Base-by-base conservation (phyloP, 2,797 vertebrate species). In the Lepilemur septentrionalis region DNA sequence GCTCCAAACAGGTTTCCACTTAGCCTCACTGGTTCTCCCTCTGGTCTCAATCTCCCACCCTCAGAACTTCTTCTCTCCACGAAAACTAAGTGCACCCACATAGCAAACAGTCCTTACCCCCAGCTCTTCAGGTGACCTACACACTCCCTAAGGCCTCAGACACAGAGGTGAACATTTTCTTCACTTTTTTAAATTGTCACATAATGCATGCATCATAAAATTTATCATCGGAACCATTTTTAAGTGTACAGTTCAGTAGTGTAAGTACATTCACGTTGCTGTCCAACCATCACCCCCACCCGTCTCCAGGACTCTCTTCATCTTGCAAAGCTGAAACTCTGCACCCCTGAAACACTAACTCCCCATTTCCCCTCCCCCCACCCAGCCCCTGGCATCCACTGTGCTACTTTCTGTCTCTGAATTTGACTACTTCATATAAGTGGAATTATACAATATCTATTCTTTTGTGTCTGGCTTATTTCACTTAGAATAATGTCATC, bases 321-420 rank as follows among this genome's bases (percentile, higher is more conserved):
- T 38, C 78, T 84, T 41, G 30, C 59, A 22, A 63, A 57, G 43
- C 28, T 13, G n/a, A 92, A 88, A 46, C 48, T 46, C n/a, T 22
- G 13, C 48, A 38, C 28, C 48, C n/a, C 7, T 11, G 9, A 30
- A 69, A 61, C 18, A 41, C 12, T 17, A 12, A 9, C 8, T 55
- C 35, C 23, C 35, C 4, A 5, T 18, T 13, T 8, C 6, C 46
- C 43, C 4, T 15, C 1, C 1, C 46, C 35, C 18, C 50, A 4
- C 48, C 15, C 13, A 7, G 20, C 8, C 63, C 43, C 67, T 13
- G 35, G 57, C 55, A 41, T 23, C 48, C 1, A 1, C 10, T 7
- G 50, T 61, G 82, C 75, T 63, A 38, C 65, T 18, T 75, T 67
- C 72, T 35, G 8, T 79, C 35, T 91, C 69, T 48, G 57, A 65